A percentile compares a stretch with the other conserved stretches of the same genome.
phyloP scores from a whole-genome alignment of 2,888 invertebrate genomes.

The Aleiodes alternator region DNA sequence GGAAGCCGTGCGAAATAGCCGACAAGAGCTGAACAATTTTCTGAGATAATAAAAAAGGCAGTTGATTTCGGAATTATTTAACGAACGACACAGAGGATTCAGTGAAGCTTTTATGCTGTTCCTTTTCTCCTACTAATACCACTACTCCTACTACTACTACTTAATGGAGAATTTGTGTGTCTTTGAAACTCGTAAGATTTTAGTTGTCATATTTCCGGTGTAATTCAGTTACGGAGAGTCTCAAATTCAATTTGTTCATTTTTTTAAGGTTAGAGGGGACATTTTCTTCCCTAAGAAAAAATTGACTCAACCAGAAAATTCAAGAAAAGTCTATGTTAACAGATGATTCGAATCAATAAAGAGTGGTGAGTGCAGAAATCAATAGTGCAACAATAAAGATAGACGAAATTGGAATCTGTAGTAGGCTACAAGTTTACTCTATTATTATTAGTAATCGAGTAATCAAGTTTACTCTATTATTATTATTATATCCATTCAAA shows the following conservation, averaged over 20 bases:
- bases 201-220: conserved; percentile 16
- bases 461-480: neutral
- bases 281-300: neutral
- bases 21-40: conserved; percentile 12
- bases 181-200: conserved; percentile 17
- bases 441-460: too few species aligned
- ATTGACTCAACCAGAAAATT: neutral
- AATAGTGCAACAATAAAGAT: conserved; percentile 22
- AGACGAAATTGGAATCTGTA: neutral
- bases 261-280: neutral
- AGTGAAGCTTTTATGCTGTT: neutral
- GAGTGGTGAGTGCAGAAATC: conserved; percentile 28
- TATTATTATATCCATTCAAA: conserved; percentile 3
- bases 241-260: neutral
- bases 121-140: neutral
- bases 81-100: conserved; percentile 42
- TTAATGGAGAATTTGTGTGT: conserved; percentile 15
- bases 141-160: neutral
- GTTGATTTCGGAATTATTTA: conserved; percentile 17
- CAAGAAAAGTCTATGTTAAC: too few species aligned
- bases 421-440: neutral
- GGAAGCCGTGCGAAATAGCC: conserved; percentile 19
- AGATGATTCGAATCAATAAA: too few species aligned
- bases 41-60: conserved; percentile 39
- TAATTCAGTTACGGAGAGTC: conserved; percentile 5